A percentile compares a stretch with the other conserved stretches of the same genome.
Conservation (phyloP, 2,888 invertebrate species). For the Lacanobia wlatinum region DNA sequence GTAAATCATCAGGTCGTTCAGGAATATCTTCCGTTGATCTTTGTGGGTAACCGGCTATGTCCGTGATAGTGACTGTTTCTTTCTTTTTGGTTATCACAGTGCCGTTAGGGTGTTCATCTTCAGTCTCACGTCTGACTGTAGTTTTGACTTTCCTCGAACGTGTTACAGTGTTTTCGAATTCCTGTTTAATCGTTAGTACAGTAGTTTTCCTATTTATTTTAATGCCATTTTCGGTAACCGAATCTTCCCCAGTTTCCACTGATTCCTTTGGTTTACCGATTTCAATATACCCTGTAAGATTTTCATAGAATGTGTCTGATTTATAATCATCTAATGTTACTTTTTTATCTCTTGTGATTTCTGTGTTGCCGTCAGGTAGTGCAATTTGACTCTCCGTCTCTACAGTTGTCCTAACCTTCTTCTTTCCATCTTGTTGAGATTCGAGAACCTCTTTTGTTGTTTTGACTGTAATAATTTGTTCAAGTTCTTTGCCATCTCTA, state of each 20-base stretch:
- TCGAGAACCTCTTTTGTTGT: constrained; percentile 83
- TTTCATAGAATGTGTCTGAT: constrained; percentile 78
- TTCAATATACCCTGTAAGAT: constrained; percentile 76
- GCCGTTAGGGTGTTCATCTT: constrained; percentile 86
- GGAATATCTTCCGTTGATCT: constrained; percentile 63
- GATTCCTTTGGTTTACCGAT: constrained; percentile 78
- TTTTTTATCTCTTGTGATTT: constrained; percentile 85
- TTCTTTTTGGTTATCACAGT: constrained; percentile 84
- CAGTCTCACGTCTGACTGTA: constrained; percentile 76
- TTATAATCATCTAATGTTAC: constrained; percentile 83
- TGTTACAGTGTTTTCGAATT: constrained; percentile 76
- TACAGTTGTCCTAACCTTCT: constrained; percentile 82
- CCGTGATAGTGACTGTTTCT: constrained; percentile 85
- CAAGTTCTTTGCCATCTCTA: constrained; percentile 77
- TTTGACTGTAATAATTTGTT: constrained; percentile 82
- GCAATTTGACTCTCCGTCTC: constrained; percentile 82
- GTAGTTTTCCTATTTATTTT: constrained; percentile 81
- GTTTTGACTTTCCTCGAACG: constrained; percentile 83
- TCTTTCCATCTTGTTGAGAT: constrained; percentile 73
- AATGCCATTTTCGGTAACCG: constrained; percentile 77
- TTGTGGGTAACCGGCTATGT: constrained; percentile 75
- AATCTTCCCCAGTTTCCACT: constrained; percentile 73
- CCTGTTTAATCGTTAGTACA: constrained; percentile 80
- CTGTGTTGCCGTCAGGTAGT: constrained; percentile 80
- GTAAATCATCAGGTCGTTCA: constrained; percentile 72